Conservation (phyloP, 2,113 vertebrate species). For the Macaca mulatta region DNA sequence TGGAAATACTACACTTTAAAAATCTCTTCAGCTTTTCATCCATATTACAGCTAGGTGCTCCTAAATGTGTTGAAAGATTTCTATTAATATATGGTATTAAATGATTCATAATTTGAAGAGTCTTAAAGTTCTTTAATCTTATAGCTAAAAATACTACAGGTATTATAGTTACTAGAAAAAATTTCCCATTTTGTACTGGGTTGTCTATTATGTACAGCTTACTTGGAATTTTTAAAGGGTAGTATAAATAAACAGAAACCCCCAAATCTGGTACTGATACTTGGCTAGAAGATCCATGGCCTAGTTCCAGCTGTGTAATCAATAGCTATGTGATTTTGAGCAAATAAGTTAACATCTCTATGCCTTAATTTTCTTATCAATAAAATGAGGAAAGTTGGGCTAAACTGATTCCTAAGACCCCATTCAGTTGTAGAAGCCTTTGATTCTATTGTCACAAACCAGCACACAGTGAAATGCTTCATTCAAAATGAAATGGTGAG, state of each 20-base stretch:
- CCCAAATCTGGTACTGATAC: not conserved
- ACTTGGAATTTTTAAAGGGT: not conserved
- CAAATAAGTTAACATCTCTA: not conserved
- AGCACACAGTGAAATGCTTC: not conserved
- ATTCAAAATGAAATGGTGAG: not conserved
- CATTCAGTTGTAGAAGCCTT: not conserved
- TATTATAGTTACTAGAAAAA: not conserved
- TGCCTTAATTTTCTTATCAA: not conserved
- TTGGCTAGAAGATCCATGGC: not conserved
- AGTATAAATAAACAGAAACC: not conserved
- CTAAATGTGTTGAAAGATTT: not conserved
- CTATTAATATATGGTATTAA: not conserved
- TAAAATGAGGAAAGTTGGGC: not conserved
- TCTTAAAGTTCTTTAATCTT: not conserved
- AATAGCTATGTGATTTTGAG: not conserved
- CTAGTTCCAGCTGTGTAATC: not conserved
- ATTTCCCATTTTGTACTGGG: not conserved
- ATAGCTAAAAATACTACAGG: not conserved
- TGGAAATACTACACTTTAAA: not conserved
- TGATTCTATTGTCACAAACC: conserved; percentile 1
- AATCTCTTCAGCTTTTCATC: not conserved
- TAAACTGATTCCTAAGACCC: not conserved
- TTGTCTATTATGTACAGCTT: not conserved
- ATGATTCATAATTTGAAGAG: not conserved
- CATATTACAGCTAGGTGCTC: not conserved